Percentiles rank a stretch among this genome's conserved stretches.
Evolutionary conservation across 1,140 invertebrate species (phyloP).

Genomic region (Aphelinus certus): DNA sequence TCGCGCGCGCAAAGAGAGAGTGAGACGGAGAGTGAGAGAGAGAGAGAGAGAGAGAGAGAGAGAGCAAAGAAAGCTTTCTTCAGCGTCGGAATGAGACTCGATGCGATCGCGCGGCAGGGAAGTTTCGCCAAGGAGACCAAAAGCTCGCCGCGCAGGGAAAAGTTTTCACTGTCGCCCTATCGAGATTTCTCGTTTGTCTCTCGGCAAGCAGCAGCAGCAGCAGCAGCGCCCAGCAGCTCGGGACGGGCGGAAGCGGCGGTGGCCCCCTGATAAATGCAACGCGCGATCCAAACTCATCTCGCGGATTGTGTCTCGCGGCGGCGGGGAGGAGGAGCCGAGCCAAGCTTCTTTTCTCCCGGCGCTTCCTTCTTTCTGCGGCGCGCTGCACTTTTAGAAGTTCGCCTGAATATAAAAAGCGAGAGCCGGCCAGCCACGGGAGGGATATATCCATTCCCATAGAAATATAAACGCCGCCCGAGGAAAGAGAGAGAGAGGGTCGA

Average conservation of each 20-base stretch:
- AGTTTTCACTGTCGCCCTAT: conserved; percentile 43
- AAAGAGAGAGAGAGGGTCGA: neutral
- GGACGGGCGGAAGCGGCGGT: conserved; percentile 18
- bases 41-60: neutral
- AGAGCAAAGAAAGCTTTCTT: conserved; percentile 2
- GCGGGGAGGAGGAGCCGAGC: conserved; percentile 39
- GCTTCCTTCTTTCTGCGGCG: no score
- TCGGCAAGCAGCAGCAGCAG: neutral
- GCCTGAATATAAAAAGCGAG: neutral
- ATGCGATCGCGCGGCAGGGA: neutral
- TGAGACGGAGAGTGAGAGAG: neutral
- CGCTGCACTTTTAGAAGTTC: conserved; percentile 1
- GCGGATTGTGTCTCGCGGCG: conserved; percentile 48
- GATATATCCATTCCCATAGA: conserved; percentile 3
- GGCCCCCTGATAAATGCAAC: conserved; percentile 53
- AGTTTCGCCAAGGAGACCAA: neutral
- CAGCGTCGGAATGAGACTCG: neutral
- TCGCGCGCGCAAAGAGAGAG: no score
- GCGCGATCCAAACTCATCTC: conserved; percentile 49
- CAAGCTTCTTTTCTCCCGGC: neutral
- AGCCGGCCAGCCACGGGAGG: no score
- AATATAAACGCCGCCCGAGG: neutral
- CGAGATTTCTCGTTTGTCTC: conserved; percentile 51
- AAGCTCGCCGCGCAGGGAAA: neutral
- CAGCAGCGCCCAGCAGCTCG: neutral